A percentile compares a stretch with the other conserved stretches of the same genome.
Evolutionary conservation across 2,888 invertebrate species (phyloP).

Genomic region (Mythimna albipuncta): DNA sequence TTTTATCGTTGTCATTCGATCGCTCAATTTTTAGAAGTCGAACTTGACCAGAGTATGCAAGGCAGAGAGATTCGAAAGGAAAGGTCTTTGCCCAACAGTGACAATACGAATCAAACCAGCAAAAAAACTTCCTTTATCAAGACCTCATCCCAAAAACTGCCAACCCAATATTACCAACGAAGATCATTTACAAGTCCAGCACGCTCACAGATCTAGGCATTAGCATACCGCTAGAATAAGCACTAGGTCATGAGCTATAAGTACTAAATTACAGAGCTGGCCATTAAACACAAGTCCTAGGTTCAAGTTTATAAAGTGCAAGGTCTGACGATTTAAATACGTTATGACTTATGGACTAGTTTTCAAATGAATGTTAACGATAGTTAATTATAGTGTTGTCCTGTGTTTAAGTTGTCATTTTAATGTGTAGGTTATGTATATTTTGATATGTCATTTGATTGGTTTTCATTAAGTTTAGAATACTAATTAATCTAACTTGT

Average conservation of each 20-base stretch:
- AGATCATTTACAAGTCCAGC: constrained; percentile 12
- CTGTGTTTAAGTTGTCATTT: constrained; percentile 2
- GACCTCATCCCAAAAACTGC: neutral
- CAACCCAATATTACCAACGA: neutral
- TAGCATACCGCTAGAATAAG: constrained; percentile 83
- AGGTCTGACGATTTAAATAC: constrained; percentile 67
- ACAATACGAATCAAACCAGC: neutral
- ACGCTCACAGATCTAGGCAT: constrained; percentile 66
- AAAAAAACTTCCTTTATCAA: no score
- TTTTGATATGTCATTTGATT: neutral
- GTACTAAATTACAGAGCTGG: constrained; percentile 76
- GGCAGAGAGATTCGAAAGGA: no score
- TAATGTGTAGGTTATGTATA: neutral
- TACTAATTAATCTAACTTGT: no score
- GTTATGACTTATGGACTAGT: constrained; percentile 55
- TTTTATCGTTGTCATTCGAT: neutral
- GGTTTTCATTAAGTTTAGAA: neutral
- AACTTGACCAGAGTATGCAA: no score
- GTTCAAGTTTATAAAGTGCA: constrained; percentile 71
- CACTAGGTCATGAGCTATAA: constrained; percentile 77
- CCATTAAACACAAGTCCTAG: constrained; percentile 65
- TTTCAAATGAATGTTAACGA: constrained; percentile 46
- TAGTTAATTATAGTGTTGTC: constrained; percentile 29
- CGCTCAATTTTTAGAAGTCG: neutral
- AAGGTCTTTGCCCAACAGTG: neutral